Evolutionary conservation across 2,888 invertebrate genomes (phyloP), one percentile per base, ranked within the genome.

Genomic region (Cheilosia urbana): DNA sequence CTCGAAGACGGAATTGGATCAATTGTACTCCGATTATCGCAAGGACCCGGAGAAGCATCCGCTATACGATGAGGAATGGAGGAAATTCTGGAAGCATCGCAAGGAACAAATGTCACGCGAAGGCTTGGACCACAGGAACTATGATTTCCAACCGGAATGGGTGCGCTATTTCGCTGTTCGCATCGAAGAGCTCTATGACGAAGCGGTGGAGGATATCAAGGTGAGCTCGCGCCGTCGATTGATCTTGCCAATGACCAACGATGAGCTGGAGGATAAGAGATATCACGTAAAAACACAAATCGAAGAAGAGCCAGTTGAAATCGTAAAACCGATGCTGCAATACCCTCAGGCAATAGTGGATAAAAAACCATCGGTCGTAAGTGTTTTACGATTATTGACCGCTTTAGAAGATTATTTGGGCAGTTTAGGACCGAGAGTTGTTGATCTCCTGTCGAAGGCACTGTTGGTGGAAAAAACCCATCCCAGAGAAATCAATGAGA

Each of bases 71-170:
- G 95, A 96, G 57, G 97, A 97, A 90, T 97, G 97, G 97, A 96
- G 96, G 90, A 95, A 95, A 90, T 97, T 97, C 91, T 97, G 97
- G 97, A 96, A 96, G 89, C 93, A 94, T 30, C 94, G 96, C 1
- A 96, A 96, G 90, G 96, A 96, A 90, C 96, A 96, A 91, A 93
- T 96, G 55, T 87, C 89, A 37, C 87, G 88, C n/a, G 88, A 89
- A 62, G 91, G 91, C 9, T 87, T 90, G 53, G 96, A 97, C 90
- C 95, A 96, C 6, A 93, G 95, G 9, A 95, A 95, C 75, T 95
- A 97, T 90, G 96, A 97, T 90, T 97, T 96, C 91, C 97, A 97
- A 89, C 96, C 96, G 4, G 97, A 97, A 89, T 97, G 97, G 97
- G 96, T 97, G 66, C 92, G 94, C 63, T 97, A 94, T 91, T 97